These are phyloP conservation scores for Dendroctonus valens DNA, from an alignment of 1,140 invertebrate species.

Conservation along the genomic window DNA sequence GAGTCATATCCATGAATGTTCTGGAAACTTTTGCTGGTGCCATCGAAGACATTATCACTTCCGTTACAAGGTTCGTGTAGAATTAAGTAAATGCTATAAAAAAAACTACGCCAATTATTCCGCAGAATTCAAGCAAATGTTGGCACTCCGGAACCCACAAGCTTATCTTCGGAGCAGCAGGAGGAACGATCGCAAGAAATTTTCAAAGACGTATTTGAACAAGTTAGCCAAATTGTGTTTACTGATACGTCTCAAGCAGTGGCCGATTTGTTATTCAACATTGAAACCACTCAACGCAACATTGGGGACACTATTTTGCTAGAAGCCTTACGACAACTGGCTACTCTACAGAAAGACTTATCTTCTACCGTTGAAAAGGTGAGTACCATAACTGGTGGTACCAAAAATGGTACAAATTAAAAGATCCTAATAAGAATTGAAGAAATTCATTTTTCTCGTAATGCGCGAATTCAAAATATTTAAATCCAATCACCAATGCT, in stretches of 20 bases:
- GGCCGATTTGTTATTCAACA: conserved; percentile 44
- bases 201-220: conserved; percentile 48
- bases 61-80: conserved; percentile 21
- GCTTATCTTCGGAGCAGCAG: conserved; percentile 1
- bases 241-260: conserved; percentile 44
- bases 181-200: conserved; percentile 36
- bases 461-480: too few relatives aligned
- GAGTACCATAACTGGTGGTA: background rate
- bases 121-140: conserved; percentile 26
- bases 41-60: conserved; percentile 54
- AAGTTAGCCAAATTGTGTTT: conserved; percentile 46
- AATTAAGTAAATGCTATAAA: background rate
- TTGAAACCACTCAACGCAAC: conserved; percentile 43
- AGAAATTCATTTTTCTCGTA: too few relatives aligned
- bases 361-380: conserved; percentile 38
- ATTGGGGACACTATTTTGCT: conserved; percentile 40
- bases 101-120: background rate
- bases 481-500: too few relatives aligned
- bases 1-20: conserved; percentile 47
- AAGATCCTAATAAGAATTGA: too few relatives aligned
- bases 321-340: conserved; percentile 44
- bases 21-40: conserved; percentile 54
- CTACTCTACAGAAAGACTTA: conserved; percentile 47
- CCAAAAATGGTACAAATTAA: too few relatives aligned
- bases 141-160: conserved; percentile 13